These are phyloP conservation scores for Echeneis naucrates DNA, from an alignment of 2,797 vertebrate genomes.

Conservation along the genomic window DNA sequence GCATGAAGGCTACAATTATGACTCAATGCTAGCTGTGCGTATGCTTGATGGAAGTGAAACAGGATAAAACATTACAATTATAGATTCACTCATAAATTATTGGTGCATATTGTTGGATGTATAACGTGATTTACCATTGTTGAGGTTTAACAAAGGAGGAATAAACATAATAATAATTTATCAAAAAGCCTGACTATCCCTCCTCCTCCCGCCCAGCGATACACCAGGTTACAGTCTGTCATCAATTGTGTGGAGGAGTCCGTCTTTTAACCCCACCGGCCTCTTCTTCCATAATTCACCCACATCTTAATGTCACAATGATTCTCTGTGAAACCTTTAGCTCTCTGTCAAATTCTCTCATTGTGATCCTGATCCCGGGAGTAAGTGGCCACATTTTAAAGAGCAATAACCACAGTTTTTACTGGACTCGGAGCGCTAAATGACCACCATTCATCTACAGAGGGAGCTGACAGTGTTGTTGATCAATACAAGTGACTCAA, in stretches of 20 bases:
- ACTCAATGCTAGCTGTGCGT: constrained; percentile 21
- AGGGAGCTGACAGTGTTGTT: constrained; percentile 49
- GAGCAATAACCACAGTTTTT: constrained; percentile 53
- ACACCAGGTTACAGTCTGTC: constrained; percentile 38
- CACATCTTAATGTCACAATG: constrained; percentile 23
- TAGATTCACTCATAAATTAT: constrained; percentile 51
- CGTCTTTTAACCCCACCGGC: constrained; percentile 21
- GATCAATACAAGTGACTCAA: constrained; percentile 68
- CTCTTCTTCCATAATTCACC: constrained; percentile 45
- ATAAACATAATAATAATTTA: constrained; percentile 27
- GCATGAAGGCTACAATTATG: constrained; percentile 42
- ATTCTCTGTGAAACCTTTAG: constrained; percentile 32
- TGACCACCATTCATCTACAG: constrained; percentile 58
- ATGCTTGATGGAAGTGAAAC: constrained; percentile 53
- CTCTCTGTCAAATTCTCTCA: constrained; percentile 18
- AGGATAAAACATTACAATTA: constrained; percentile 37
- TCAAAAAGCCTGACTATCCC: constrained; percentile 27
- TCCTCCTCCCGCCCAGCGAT: constrained; percentile 42
- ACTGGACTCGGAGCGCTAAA: constrained; percentile 35
- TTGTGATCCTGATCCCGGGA: constrained; percentile 22
- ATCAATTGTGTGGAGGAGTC: constrained; percentile 13
- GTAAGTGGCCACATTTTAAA: constrained; percentile 54
- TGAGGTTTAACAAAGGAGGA: constrained; percentile 39
- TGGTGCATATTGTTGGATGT: constrained; percentile 35
- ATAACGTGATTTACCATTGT: constrained; percentile 37